Evolutionary conservation across 2,888 invertebrate species (phyloP).

Genomic region (Periphyllus acericola): DNA sequence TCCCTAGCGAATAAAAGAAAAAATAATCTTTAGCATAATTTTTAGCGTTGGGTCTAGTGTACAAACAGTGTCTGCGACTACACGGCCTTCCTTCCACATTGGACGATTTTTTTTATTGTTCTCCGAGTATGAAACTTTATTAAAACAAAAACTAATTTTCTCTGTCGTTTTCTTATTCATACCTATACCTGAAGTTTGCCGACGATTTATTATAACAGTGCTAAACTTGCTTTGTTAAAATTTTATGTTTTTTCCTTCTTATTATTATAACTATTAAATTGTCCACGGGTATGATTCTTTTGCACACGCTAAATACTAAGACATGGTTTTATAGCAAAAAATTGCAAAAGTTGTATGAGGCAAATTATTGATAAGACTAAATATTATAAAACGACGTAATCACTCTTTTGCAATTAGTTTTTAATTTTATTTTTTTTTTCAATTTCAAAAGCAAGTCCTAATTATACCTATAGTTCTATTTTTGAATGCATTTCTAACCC

Average conservation of each 20-base stretch:
- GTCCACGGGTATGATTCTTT: not conserved
- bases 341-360: not conserved
- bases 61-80: not conserved
- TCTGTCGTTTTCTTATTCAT: slow-evolving; percentile 25
- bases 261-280: slow-evolving; percentile 22
- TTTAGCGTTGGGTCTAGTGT: not conserved
- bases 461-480: no score
- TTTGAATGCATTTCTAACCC: no score
- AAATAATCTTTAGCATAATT: slow-evolving; percentile 7
- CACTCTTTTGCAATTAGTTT: no score
- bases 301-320: not conserved
- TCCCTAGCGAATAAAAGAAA: no score
- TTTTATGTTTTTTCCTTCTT: not conserved
- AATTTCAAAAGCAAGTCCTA: no score
- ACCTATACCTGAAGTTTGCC: slow-evolving; percentile 7
- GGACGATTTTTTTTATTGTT: slow-evolving; percentile 30
- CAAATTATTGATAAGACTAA: not conserved
- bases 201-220: slow-evolving; percentile 12
- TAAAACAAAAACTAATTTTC: slow-evolving; percentile 46
- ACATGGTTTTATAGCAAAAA: not conserved
- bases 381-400: no score
- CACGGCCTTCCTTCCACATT: not conserved
- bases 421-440: no score
- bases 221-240: slow-evolving; percentile 18
- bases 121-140: slow-evolving; percentile 35